Conservation (phyloP, 2,113 vertebrate genomes). For the Semnornis frantzii region DNA sequence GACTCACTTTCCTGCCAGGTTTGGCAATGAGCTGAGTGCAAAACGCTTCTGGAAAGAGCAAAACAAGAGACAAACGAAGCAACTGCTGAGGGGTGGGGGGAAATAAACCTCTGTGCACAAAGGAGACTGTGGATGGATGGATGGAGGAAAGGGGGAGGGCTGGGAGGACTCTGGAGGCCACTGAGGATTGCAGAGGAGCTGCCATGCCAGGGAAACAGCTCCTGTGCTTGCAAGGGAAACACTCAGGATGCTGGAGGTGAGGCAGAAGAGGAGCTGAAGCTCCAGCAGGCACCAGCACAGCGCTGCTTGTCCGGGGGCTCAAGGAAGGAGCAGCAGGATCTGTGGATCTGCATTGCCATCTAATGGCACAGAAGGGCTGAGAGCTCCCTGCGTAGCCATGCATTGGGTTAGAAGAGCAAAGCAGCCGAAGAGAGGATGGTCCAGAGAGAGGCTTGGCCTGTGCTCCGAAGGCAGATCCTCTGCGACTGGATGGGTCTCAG, state of each 20-base stretch:
- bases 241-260: neutral
- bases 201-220: neutral
- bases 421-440: neutral
- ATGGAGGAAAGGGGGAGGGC: neutral
- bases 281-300: neutral
- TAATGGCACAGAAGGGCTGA: neutral
- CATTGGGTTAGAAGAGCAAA: neutral
- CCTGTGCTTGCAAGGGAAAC: neutral
- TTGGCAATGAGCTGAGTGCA: neutral
- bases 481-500: neutral
- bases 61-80: neutral
- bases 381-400: neutral
- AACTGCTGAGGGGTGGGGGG: neutral
- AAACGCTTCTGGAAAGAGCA: slow-evolving; percentile 1
- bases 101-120: neutral
- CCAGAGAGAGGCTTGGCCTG: neutral
- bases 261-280: neutral
- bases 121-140: neutral
- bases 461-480: neutral
- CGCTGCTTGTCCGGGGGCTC: neutral
- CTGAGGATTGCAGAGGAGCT: neutral
- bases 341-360: slow-evolving; percentile 59
- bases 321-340: neutral
- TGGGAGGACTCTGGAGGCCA: neutral
- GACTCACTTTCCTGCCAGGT: neutral